phyloP scores from a whole-genome alignment of 2,888 invertebrate species.

The Ichneumon xanthorius region DNA sequence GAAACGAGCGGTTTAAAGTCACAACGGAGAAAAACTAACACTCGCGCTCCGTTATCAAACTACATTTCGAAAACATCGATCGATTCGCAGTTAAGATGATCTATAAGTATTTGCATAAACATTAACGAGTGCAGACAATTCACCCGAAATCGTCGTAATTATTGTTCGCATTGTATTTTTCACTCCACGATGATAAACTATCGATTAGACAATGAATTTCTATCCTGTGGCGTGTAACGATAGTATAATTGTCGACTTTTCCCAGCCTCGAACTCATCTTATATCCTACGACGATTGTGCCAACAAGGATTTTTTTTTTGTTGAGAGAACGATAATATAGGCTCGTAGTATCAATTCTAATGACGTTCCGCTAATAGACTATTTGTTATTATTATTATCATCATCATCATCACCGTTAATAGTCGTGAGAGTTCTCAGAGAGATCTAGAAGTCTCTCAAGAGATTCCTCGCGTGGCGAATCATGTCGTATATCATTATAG shows the following conservation, averaged over 20 bases:
- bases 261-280: not conserved
- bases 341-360: slow-evolving; percentile 3
- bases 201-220: slow-evolving; percentile 22
- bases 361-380: not conserved
- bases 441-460: slow-evolving; percentile 33
- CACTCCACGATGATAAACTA: slow-evolving; percentile 11
- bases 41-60: slow-evolving; percentile 11
- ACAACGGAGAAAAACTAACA: slow-evolving; percentile 6
- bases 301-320: not conserved
- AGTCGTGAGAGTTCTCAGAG: slow-evolving; percentile 31
- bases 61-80: slow-evolving; percentile 29
- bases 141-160: slow-evolving; percentile 1
- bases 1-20: slow-evolving; percentile 10
- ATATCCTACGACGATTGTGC: slow-evolving; percentile 31
- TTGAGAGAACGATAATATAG: slow-evolving; percentile 5
- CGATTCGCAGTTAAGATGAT: slow-evolving; percentile 15
- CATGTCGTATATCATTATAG: slow-evolving; percentile 51
- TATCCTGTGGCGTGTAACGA: slow-evolving; percentile 8
- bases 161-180: slow-evolving; percentile 2
- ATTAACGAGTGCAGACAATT: slow-evolving; percentile 63
- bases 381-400: slow-evolving; percentile 38
- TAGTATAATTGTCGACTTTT: slow-evolving; percentile 21
- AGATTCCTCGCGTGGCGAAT: slow-evolving; percentile 34
- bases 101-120: slow-evolving; percentile 44
- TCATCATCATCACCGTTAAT: slow-evolving; percentile 31